Evolutionary conservation across 2,888 invertebrate species (phyloP), one percentile per base, ranked within the genome.

Genomic region (Torymus aiolomorphi): DNA sequence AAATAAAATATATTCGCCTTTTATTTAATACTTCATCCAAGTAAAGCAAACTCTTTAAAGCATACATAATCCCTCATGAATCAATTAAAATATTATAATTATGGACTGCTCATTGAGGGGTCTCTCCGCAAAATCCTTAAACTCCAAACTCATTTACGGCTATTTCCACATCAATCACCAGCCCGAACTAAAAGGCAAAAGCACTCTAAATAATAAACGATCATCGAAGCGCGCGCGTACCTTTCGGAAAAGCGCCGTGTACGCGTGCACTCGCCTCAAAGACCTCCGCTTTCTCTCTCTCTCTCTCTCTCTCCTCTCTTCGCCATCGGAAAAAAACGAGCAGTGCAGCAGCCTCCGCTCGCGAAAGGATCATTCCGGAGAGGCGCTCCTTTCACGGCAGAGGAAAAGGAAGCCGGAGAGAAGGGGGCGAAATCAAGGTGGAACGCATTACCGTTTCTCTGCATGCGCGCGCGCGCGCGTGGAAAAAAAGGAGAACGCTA

Each of bases 161-260:
- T 13, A 20, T 20, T 59, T 20, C 18, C 16, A 18, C 59, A 18
- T 59, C 59, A 24, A 59, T 59, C 12, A 16, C 59, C 18, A 20
- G 3, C 20, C 8, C 2, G 18, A 24, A 24, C 24, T 24, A 24
- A 24, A 13, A 14, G 16, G 16, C 8, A 54, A 59, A 49, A 70
- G 57, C 61, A 51, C 71, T 71, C 71, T 51, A 61, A 59, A 51
- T 59, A 71, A 71, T 61, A 61, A 71, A 61, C 51, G 49, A 61
- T 61, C 71, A 61, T 61, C 59, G 14, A 10, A 24, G 20, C 13
- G 12, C 12, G 24, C 24, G 24, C 24, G 24, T n/a, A n/a, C 24
- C 24, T 24, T 24, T 24, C 24, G 24, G 24, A 24, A 24, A 24
- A 24, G 24, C 24, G 24, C 24, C 24, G 24, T 24, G 24, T 24